Conservation (phyloP, 1,140 invertebrate species). For the Penaeus chinensis region DNA sequence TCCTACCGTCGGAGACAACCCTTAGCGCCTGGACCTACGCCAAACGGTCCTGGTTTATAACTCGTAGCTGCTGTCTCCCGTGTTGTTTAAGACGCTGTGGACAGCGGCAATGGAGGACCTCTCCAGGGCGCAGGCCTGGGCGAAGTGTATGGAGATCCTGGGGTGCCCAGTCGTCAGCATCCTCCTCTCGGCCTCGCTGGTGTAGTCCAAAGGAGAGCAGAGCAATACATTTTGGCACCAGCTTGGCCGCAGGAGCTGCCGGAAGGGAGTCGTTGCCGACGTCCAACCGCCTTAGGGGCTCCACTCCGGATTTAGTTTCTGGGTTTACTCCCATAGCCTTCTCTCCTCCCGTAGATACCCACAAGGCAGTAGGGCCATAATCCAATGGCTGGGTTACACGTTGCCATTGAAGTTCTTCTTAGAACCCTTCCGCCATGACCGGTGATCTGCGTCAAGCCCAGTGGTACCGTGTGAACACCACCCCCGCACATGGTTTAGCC, state of each 20-base stretch:
- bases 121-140: neutral
- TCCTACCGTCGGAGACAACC: slow-evolving; percentile 13
- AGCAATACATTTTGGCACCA: slow-evolving; percentile 16
- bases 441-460: too few species aligned
- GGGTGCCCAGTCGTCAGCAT: neutral
- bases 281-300: too few species aligned
- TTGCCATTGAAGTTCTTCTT: too few species aligned
- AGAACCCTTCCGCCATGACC: too few species aligned
- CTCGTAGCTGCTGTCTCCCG: slow-evolving; percentile 9
- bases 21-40: neutral
- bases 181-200: slow-evolving; percentile 4
- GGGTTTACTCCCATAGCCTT: too few species aligned
- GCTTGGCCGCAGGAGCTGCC: neutral
- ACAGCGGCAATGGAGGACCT: slow-evolving; percentile 4
- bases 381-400: too few species aligned
- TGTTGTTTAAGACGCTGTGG: slow-evolving; percentile 15
- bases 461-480: too few species aligned
- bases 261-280: slow-evolving; percentile 2
- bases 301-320: too few species aligned
- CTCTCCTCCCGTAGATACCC: too few species aligned
- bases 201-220: slow-evolving; percentile 18
- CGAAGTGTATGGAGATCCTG: slow-evolving; percentile 19
- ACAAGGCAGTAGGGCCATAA: too few species aligned
- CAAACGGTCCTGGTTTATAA: neutral
- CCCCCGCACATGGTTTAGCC: too few species aligned